phyloP scores from a whole-genome alignment of 2,113 vertebrate species.

The Struthidea cinerea region DNA sequence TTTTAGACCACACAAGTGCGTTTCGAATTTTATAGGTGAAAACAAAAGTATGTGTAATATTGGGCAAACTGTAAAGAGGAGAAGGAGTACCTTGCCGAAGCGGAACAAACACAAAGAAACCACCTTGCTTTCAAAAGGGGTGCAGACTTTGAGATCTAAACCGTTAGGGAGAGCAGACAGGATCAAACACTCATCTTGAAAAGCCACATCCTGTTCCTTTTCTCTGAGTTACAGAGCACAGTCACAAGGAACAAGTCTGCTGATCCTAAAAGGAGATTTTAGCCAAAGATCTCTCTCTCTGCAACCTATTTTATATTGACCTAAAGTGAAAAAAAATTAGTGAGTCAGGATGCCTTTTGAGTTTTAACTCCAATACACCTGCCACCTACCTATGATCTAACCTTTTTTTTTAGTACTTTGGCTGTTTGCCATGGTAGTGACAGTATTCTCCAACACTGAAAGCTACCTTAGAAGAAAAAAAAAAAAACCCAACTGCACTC shows the following conservation, averaged over 20 bases:
- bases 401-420: not conserved
- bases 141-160: not conserved
- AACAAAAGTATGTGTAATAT: not conserved
- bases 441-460: not conserved
- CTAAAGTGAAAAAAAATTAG: not conserved
- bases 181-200: constrained; percentile 23
- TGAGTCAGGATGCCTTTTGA: not conserved
- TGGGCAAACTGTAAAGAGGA: not conserved
- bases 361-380: not conserved
- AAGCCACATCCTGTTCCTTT: constrained; percentile 42
- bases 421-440: not conserved
- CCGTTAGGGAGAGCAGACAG: not conserved
- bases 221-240: not conserved
- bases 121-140: not conserved
- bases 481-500: not conserved
- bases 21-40: not conserved
- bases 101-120: not conserved
- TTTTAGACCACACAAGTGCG: not conserved
- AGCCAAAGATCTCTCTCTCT: not conserved
- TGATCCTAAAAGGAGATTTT: not conserved
- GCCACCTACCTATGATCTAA: not conserved
- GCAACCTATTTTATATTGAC: not conserved
- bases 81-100: not conserved
- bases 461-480: not conserved
- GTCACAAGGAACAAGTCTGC: constrained; percentile 17